These are phyloP conservation scores for Drosophila fulvimacula DNA, from an alignment of 2,888 invertebrate species.

Conservation along the genomic window DNA sequence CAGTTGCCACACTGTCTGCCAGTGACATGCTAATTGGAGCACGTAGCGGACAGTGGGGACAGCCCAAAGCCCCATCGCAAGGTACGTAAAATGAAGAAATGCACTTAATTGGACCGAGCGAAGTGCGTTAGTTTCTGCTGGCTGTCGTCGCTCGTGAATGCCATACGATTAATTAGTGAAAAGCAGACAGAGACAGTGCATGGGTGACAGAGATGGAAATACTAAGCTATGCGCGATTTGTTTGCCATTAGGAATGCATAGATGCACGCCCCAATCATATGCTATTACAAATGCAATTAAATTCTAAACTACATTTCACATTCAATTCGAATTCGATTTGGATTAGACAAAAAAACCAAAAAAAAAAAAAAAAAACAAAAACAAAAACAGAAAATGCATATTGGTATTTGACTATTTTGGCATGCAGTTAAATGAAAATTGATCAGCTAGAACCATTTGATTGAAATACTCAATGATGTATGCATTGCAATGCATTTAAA, in stretches of 20 bases:
- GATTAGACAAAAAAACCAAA: constrained; percentile 10
- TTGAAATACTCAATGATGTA: background rate
- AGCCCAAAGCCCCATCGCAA: constrained; percentile 2
- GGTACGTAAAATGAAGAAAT: constrained; percentile 56
- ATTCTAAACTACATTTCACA: constrained; percentile 11
- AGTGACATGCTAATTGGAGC: constrained; percentile 69
- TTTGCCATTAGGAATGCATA: constrained; percentile 10
- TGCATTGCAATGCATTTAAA: background rate
- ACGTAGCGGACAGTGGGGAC: constrained; percentile 48
- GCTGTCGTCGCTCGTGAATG: constrained; percentile 31
- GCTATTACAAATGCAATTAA: constrained; percentile 15
- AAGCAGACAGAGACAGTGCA: constrained; percentile 8
- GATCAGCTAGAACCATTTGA: background rate
- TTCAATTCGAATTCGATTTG: constrained; percentile 11
- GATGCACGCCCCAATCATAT: constrained; percentile 8
- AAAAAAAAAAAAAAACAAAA: too few species aligned
- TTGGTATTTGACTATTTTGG: background rate
- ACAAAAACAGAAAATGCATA: background rate
- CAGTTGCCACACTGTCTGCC: constrained; percentile 20
- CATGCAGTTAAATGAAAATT: constrained; percentile 2
- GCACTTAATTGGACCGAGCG: constrained; percentile 69
- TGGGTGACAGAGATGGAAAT: background rate
- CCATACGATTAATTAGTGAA: constrained; percentile 72
- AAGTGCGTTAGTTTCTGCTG: constrained; percentile 37
- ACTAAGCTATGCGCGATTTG: constrained; percentile 9